Evolutionary conservation across 2,113 vertebrate species (phyloP).

Genomic region (Ictalurus furcatus): DNA sequence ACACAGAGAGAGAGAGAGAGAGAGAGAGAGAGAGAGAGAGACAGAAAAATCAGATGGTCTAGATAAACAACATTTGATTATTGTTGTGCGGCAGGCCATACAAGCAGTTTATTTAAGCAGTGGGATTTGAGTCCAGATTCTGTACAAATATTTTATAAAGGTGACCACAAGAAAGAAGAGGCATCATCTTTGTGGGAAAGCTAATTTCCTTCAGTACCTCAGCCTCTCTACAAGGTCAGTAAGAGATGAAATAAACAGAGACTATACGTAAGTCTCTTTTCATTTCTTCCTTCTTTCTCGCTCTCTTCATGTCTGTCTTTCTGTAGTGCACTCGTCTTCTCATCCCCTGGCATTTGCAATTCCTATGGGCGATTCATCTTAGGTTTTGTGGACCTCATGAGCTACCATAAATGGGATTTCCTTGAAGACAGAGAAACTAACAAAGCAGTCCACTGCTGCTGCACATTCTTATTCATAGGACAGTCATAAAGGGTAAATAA

Average conservation of each 20-base stretch:
- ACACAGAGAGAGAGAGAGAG: neutral
- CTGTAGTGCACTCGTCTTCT: conserved; percentile 2
- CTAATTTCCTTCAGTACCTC: conserved; percentile 61
- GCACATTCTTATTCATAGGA: conserved; percentile 25
- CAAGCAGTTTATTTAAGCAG: conserved; percentile 1
- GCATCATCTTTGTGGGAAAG: conserved; percentile 38
- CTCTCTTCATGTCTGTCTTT: conserved; percentile 25
- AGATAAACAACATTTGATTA: conserved; percentile 10
- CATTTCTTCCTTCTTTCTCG: conserved; percentile 41
- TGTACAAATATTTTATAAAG: conserved; percentile 69
- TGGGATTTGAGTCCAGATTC: conserved; percentile 25
- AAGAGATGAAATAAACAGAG: conserved; percentile 56
- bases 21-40: conserved; percentile 7
- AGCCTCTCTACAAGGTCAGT: conserved; percentile 63
- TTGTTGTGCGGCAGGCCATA: neutral
- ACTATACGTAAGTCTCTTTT: conserved; percentile 71
- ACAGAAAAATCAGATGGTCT: neutral
- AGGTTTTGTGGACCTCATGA: neutral
- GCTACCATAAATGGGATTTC: conserved; percentile 13
- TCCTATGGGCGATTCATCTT: conserved; percentile 34
- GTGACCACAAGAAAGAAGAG: conserved; percentile 34
- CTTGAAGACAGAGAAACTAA: conserved; percentile 24
- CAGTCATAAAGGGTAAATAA: conserved; percentile 21
- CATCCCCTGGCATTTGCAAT: conserved; percentile 9
- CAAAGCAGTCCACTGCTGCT: conserved; percentile 3